Evolutionary conservation across 2,113 vertebrate species (phyloP).

Genomic region (Scytalopus superciliaris): DNA sequence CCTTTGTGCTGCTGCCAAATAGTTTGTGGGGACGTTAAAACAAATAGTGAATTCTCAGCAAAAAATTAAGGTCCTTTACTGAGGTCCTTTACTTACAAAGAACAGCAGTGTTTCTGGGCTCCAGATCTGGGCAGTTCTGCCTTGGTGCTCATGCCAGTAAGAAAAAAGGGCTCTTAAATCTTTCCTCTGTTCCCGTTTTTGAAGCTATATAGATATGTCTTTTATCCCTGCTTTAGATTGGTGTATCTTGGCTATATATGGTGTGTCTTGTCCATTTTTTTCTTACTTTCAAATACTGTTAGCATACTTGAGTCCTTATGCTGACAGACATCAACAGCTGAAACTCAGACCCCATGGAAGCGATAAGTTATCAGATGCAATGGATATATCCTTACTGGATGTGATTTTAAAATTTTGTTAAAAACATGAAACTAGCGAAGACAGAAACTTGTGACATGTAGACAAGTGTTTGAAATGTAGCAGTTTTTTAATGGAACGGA

Average conservation of each 20-base stretch:
- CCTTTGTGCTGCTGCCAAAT: constrained; percentile 43
- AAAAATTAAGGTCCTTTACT: neutral
- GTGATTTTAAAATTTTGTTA: neutral
- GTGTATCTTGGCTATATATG: neutral
- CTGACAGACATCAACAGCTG: neutral
- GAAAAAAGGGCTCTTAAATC: neutral
- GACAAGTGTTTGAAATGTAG: neutral
- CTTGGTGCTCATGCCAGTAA: neutral
- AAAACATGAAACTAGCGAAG: neutral
- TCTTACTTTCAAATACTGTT: neutral
- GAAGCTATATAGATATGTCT: neutral
- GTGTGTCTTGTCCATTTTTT: neutral
- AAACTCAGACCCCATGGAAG: neutral
- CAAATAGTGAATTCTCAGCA: constrained; percentile 19
- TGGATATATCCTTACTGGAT: neutral
- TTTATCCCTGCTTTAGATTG: neutral
- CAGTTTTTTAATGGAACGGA: neutral
- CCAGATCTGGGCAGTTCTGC: neutral
- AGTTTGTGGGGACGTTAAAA: constrained; percentile 35
- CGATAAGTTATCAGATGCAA: neutral
- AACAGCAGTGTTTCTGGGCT: neutral
- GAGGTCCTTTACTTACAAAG: neutral
- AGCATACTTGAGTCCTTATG: neutral
- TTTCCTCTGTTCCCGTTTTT: neutral
- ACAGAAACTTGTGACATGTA: neutral